phyloP scores from a whole-genome alignment of 2,888 invertebrate genomes.

The Yponomeuta plumbellus region DNA sequence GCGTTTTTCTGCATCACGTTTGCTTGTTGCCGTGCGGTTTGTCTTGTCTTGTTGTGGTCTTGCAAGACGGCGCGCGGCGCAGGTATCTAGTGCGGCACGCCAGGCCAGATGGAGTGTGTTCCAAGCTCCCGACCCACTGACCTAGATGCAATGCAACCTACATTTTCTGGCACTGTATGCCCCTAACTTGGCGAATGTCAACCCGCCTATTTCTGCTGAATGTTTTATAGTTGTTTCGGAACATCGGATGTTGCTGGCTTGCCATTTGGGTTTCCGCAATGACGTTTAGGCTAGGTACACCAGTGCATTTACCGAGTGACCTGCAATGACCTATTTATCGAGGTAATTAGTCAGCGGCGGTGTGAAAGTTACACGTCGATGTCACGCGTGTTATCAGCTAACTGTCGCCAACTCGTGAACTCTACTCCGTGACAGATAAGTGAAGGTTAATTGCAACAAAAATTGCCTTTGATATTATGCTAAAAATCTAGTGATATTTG shows the following conservation, averaged over 20 bases:
- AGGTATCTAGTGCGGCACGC: conserved; percentile 14
- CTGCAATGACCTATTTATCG: background rate
- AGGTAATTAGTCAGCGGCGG: background rate
- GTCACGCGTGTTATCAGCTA: background rate
- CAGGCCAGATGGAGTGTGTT: conserved; percentile 3
- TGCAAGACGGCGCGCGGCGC: background rate
- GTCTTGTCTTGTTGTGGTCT: background rate
- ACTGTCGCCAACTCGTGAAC: background rate
- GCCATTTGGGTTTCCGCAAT: background rate
- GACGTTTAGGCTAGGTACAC: background rate
- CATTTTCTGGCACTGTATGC: conserved; percentile 15
- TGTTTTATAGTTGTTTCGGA: background rate
- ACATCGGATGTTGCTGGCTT: background rate
- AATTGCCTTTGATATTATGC: background rate
- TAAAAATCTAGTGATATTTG: too few relatives aligned
- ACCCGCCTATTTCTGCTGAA: background rate
- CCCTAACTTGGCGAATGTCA: conserved; percentile 3
- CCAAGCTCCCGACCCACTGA: conserved; percentile 20
- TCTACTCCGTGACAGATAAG: conserved; percentile 4
- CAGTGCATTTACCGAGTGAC: background rate
- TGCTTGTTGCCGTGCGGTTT: background rate
- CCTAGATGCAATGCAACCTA: conserved; percentile 20
- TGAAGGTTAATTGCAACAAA: conserved; percentile 5
- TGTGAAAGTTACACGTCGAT: background rate
- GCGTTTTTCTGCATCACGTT: background rate